Conservation (phyloP, 2,888 invertebrate genomes). For the Microctonus hyperodae region DNA sequence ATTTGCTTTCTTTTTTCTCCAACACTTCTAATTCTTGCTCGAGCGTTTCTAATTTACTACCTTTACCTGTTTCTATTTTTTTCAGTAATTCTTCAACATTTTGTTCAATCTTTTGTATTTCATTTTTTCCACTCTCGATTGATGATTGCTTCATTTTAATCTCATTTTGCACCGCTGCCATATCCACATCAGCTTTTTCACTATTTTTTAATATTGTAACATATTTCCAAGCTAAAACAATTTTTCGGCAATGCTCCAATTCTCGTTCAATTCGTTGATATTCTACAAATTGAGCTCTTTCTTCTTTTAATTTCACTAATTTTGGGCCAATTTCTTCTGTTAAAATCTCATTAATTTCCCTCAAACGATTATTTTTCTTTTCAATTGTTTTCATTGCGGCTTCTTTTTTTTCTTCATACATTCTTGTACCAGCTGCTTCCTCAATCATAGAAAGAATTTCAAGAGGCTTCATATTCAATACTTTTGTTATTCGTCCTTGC, state of each 20-base stretch:
- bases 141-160: conserved; percentile 66
- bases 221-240: conserved; percentile 79
- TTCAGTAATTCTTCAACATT: conserved; percentile 70
- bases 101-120: conserved; percentile 67
- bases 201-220: conserved; percentile 66
- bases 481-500: conserved; percentile 99
- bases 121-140: conserved; percentile 67
- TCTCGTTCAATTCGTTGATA: conserved; percentile 87
- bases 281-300: conserved; percentile 84
- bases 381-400: conserved; percentile 86
- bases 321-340: conserved; percentile 91
- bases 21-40: conserved; percentile 71
- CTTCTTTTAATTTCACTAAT: conserved; percentile 83
- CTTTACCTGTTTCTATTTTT: conserved; percentile 73
- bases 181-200: conserved; percentile 65
- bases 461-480: conserved; percentile 97
- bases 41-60: conserved; percentile 70
- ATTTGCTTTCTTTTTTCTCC: conserved; percentile 74
- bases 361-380: conserved; percentile 90
- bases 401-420: conserved; percentile 95
- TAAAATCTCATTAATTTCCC: conserved; percentile 83
- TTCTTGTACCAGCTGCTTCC: conserved; percentile 96
- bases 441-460: conserved; percentile 98
- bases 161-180: conserved; percentile 67
- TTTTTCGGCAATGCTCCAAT: conserved; percentile 79